Conservation (phyloP, 2,797 vertebrate genomes). For the Garrulus glandarius region DNA sequence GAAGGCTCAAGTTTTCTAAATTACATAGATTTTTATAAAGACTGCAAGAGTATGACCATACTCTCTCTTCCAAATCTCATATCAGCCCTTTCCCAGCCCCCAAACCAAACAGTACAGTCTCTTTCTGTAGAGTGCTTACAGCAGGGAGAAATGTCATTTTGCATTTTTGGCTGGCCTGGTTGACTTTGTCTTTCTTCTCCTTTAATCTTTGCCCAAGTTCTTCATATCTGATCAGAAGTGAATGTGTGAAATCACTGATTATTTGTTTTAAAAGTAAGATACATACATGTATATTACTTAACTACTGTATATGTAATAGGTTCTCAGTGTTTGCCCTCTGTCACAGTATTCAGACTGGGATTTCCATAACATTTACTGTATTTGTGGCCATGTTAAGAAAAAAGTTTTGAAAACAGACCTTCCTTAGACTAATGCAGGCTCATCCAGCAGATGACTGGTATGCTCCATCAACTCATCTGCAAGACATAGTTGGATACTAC, state of each 20-base stretch:
- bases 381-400: neutral
- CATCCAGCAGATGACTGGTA: neutral
- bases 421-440: neutral
- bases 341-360: neutral
- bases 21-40: neutral
- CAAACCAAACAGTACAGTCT: neutral
- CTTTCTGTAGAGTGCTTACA: neutral
- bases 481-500: neutral
- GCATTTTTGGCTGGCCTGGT: neutral
- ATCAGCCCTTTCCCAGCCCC: neutral
- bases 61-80: neutral
- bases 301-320: neutral
- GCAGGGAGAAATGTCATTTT: neutral
- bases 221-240: neutral
- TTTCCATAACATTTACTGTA: neutral
- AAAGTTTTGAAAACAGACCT: neutral
- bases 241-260: neutral
- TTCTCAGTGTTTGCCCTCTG: neutral
- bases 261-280: neutral
- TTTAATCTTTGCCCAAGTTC: neutral
- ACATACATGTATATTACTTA: neutral
- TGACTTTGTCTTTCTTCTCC: neutral
- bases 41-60: neutral
- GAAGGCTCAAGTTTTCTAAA: neutral
- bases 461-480: neutral